phyloP scores from a whole-genome alignment of 2,113 vertebrate species.

The Speoplatyrhinus poulsoni region DNA sequence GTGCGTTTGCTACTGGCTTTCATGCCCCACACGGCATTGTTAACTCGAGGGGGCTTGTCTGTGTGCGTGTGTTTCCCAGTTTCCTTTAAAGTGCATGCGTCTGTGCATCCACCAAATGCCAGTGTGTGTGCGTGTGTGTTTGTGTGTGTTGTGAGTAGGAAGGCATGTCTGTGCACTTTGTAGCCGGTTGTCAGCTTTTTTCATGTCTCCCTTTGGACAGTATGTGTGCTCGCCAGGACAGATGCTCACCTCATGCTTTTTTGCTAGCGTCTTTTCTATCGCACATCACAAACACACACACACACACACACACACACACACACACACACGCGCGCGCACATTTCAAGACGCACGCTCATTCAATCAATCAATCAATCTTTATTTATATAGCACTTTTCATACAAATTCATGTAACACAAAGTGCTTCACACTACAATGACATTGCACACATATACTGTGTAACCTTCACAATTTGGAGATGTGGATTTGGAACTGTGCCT shows the following conservation, averaged over 20 bases:
- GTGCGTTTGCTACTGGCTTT: conserved; percentile 33
- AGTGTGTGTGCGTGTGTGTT: neutral
- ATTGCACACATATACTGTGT: too few relatives aligned
- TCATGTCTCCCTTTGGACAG: conserved; percentile 38
- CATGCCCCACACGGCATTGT: conserved; percentile 42
- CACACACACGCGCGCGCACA: too few relatives aligned
- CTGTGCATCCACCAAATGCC: neutral
- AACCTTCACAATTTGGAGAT: too few relatives aligned
- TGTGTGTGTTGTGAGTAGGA: conserved; percentile 14
- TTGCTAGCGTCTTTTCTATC: conserved; percentile 31
- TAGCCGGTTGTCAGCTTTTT: conserved; percentile 17
- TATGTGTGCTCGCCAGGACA: conserved; percentile 42
- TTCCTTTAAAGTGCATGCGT: conserved; percentile 16
- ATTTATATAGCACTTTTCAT: too few relatives aligned
- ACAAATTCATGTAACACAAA: too few relatives aligned
- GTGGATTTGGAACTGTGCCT: too few relatives aligned
- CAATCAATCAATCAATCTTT: too few relatives aligned
- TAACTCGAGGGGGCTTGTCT: conserved; percentile 45
- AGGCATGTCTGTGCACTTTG: conserved; percentile 15
- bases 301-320: too few relatives aligned
- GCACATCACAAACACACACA: too few relatives aligned
- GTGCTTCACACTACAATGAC: too few relatives aligned
- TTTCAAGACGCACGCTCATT: too few relatives aligned
- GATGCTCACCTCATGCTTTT: conserved; percentile 51
- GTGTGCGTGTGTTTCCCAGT: conserved; percentile 3